Conservation (phyloP, 2,113 vertebrate genomes). For the Onychorhynchus coronatus region DNA sequence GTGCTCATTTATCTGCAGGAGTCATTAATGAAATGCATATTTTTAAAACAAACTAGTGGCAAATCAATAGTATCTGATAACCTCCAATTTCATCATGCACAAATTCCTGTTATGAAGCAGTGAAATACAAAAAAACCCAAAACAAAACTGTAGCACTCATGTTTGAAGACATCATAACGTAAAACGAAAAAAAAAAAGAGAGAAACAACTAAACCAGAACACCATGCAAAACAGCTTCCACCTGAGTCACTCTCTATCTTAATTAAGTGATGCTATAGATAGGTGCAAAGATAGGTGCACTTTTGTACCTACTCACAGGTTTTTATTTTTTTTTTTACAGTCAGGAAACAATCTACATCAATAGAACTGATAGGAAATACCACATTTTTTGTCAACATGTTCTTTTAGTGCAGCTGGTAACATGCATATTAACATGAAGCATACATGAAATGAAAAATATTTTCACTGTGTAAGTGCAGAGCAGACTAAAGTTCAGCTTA, state of each 20-base stretch:
- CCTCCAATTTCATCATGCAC: not conserved
- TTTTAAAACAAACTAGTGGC: not conserved
- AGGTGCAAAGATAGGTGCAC: not conserved
- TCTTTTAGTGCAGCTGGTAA: not conserved
- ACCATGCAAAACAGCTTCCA: not conserved
- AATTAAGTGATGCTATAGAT: not conserved
- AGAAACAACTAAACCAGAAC: not conserved
- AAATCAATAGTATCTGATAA: not conserved
- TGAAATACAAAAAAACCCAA: not conserved
- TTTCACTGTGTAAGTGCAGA: not conserved
- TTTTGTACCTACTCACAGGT: not conserved
- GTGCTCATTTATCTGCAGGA: not conserved
- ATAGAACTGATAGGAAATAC: not conserved
- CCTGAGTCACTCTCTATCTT: not conserved
- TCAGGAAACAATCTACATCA: not conserved
- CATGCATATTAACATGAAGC: not conserved
- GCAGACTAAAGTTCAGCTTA: not conserved
- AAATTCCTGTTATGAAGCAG: not conserved
- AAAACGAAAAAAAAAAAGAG: not conserved
- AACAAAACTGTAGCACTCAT: not conserved
- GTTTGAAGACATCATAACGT: not conserved
- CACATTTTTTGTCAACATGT: not conserved
- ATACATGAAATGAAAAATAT: not conserved
- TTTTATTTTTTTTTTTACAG: not conserved
- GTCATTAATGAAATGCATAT: not conserved